Conservation (phyloP, 2,888 invertebrate genomes). For the Cosmorhoe ocellata region DNA sequence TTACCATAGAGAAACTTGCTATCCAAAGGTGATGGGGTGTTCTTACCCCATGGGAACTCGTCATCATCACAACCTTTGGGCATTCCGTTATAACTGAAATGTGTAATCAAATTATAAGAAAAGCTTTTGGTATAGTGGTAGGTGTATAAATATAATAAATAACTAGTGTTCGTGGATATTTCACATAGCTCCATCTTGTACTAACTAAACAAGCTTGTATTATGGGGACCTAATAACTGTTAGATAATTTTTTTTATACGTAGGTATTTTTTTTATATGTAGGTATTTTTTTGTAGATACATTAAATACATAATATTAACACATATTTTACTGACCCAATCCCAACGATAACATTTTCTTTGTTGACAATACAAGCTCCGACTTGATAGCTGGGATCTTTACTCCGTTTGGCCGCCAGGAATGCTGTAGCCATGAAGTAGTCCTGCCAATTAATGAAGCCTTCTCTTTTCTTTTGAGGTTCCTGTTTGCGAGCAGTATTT, state of each 20-base stretch:
- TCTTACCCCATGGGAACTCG: conserved; percentile 93
- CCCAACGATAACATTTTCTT: conserved; percentile 93
- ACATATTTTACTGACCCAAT: conserved; percentile 83
- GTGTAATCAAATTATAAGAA: background rate
- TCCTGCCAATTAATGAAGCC: conserved; percentile 94
- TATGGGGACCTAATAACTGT: too few relatives aligned
- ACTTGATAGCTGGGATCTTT: conserved; percentile 97
- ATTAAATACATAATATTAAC: too few relatives aligned
- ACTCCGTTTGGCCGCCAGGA: conserved; percentile 94
- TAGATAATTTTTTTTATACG: too few relatives aligned
- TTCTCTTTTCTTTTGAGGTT: conserved; percentile 13
- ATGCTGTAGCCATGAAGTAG: conserved; percentile 97
- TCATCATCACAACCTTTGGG: conserved; percentile 95
- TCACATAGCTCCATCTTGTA: too few relatives aligned
- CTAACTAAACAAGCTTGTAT: too few relatives aligned
- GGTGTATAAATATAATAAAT: too few relatives aligned
- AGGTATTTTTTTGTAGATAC: too few relatives aligned
- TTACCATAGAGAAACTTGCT: conserved; percentile 93
- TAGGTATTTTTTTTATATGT: too few relatives aligned
- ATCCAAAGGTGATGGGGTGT: conserved; percentile 81
- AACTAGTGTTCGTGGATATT: too few relatives aligned
- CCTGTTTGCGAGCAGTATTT: conserved; percentile 73
- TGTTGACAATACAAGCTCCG: conserved; percentile 96
- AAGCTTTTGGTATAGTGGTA: too few relatives aligned
- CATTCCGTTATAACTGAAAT: conserved; percentile 94